phyloP scores from a whole-genome alignment of 2,888 invertebrate genomes.

The Microplitis deprimator region DNA sequence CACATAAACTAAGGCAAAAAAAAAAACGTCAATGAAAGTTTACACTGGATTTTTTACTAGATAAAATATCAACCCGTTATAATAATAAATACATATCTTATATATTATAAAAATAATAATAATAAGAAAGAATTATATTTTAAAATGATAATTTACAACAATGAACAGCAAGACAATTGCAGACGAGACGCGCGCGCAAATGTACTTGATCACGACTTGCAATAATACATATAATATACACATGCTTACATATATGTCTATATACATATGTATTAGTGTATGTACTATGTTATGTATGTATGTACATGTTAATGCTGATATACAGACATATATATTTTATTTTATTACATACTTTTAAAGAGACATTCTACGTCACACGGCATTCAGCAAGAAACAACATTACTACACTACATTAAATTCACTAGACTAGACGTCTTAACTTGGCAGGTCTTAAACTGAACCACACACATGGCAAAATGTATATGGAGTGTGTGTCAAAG shows the following conservation, averaged over 20 bases:
- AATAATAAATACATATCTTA: too few relatives aligned
- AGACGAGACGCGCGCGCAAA: neutral
- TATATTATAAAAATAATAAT: too few relatives aligned
- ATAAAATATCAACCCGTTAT: too few relatives aligned
- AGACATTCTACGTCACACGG: neutral
- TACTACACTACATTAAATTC: neutral
- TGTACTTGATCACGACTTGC: conserved; percentile 1
- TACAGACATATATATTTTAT: neutral
- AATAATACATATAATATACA: neutral
- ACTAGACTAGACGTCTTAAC: neutral
- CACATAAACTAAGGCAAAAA: neutral
- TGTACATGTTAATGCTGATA: neutral
- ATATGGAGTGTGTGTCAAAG: neutral
- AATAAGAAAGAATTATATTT: neutral
- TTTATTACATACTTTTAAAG: neutral
- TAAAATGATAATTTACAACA: neutral
- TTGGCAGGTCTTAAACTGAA: neutral
- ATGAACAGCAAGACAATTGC: neutral
- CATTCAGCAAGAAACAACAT: neutral
- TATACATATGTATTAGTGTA: neutral
- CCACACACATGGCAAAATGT: neutral
- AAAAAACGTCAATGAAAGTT: neutral
- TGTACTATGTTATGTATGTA: neutral
- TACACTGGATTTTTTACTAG: neutral
- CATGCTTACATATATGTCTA: neutral